Evolutionary conservation across 2,113 vertebrate species (phyloP), one percentile per base, ranked within the genome.

Genomic region (Bambusicola thoracicus): DNA sequence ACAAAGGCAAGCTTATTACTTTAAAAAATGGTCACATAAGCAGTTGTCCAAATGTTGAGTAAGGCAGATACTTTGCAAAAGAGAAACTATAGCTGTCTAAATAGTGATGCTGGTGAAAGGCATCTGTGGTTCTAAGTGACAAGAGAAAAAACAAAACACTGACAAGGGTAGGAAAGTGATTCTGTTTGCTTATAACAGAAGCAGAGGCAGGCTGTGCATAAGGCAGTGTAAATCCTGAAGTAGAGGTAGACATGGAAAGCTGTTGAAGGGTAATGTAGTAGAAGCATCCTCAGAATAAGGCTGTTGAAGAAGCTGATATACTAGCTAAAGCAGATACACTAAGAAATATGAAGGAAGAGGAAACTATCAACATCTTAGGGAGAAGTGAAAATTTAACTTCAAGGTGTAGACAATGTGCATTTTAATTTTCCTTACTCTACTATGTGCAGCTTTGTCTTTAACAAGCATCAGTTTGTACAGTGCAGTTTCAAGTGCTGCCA

Each of bases 341-440:
- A 89, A 80, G 72, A 89, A 87, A 70, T 6, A 89, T 1, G 25
- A 78, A 38, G 19, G 44, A 79, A 81, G 56, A 83, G 56, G 56
- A 75, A 24, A 16, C 24, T 75, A 41, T 11, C 88, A 69, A 65
- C 38, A 44, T 56, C 56, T 73, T 56, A 85, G 29, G 43, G 56
- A 78, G 82, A 91, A 78, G 43, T 15, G 91, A 87, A 56, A 46
- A 67, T 65, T 81, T 72, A 68, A 91, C 91, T 87, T 68, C 34
- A 67, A 68, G 27, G 32, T 53, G 67, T 86, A 73, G 40, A 89
- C n/a, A 87, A 85, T 62, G 56, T 1, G 1, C 3, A 27, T 83
- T 87, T 91, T 66, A 95, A 78, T 87, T 91, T 62, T 93, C 55
- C 30, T 59, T 85, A 59, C 9, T 85, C 41, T 51, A 74, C 24